Percentiles rank a stretch among this genome's conserved stretches.
These are phyloP conservation scores for Epizoanthus scotinus DNA, from an alignment of 92 coral and sea anemone genomes.

Conservation along the genomic window DNA sequence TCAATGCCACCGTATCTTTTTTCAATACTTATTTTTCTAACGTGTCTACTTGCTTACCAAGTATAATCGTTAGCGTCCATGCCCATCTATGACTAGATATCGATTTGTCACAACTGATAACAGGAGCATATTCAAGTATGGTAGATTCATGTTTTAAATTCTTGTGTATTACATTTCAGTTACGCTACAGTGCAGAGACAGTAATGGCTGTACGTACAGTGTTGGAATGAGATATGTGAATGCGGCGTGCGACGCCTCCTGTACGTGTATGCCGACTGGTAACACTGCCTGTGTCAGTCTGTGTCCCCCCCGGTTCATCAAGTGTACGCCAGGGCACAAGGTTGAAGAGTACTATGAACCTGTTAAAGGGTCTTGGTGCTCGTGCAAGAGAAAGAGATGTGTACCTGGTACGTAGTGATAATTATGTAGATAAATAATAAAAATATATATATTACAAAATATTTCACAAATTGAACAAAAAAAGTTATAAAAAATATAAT, in stretches of 20 bases:
- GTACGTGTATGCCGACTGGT: slow-evolving; percentile 20
- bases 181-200: slow-evolving; percentile 11
- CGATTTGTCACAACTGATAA: too few relatives aligned
- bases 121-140: too few relatives aligned
- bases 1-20: too few relatives aligned
- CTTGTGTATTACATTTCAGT: neutral
- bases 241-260: slow-evolving; percentile 13
- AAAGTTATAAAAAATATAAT: too few relatives aligned
- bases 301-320: slow-evolving; percentile 22
- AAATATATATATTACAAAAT: too few relatives aligned
- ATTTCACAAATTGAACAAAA: too few relatives aligned
- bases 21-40: too few relatives aligned
- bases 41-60: neutral
- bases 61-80: neutral
- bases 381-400: slow-evolving; percentile 28
- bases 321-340: slow-evolving; percentile 11
- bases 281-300: slow-evolving; percentile 14
- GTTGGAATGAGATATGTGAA: slow-evolving; percentile 20
- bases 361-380: slow-evolving; percentile 17
- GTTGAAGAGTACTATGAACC: slow-evolving; percentile 17
- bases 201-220: slow-evolving; percentile 25
- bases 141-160: too few relatives aligned
- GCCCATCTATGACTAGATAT: neutral
- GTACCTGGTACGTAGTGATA: slow-evolving; percentile 4
- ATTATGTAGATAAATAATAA: too few relatives aligned